Evolutionary conservation across 1,140 invertebrate genomes (phyloP).

Genomic region (Lordiphosa mommai): DNA sequence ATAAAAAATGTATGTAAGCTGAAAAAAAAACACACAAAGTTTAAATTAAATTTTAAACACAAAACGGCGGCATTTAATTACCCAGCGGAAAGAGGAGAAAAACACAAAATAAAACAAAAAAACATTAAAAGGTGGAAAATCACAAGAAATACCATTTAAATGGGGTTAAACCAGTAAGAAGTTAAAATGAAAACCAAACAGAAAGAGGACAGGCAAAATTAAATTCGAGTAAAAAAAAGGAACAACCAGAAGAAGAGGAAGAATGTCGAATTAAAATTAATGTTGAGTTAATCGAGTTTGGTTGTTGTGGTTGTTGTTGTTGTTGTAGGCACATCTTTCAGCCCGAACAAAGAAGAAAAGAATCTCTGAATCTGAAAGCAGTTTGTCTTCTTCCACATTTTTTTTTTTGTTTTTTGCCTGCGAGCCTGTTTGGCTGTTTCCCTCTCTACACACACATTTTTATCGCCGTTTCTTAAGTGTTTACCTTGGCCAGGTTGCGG

Average conservation of each 20-base stretch:
- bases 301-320: constrained; percentile 51
- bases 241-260: constrained; percentile 14
- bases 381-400: constrained; percentile 69
- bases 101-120: too few relatives aligned
- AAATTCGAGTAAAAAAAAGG: constrained; percentile 12
- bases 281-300: constrained; percentile 78
- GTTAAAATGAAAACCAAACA: constrained; percentile 10
- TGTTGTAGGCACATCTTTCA: constrained; percentile 22
- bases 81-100: constrained; percentile 6
- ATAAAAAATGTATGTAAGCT: constrained; percentile 1
- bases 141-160: constrained; percentile 7
- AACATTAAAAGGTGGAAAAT: constrained; percentile 20
- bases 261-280: constrained; percentile 77
- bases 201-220: constrained; percentile 18
- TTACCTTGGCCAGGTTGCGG: constrained; percentile 31
- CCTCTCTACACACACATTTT: constrained; percentile 31
- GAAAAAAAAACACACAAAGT: constrained; percentile 10
- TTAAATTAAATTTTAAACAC: constrained; percentile 30
- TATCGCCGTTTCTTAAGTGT: constrained; percentile 44
- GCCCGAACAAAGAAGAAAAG: constrained; percentile 38
- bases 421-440: constrained; percentile 49
- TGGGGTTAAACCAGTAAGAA: constrained; percentile 7
- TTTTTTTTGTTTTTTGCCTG: constrained; percentile 27
- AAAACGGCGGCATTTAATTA: constrained; percentile 46
- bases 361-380: constrained; percentile 72